A percentile compares a stretch with the other conserved stretches of the same genome.
These are phyloP conservation scores for Glyphotaelius pellucidus DNA, from an alignment of 2,888 invertebrate genomes.

Conservation along the genomic window DNA sequence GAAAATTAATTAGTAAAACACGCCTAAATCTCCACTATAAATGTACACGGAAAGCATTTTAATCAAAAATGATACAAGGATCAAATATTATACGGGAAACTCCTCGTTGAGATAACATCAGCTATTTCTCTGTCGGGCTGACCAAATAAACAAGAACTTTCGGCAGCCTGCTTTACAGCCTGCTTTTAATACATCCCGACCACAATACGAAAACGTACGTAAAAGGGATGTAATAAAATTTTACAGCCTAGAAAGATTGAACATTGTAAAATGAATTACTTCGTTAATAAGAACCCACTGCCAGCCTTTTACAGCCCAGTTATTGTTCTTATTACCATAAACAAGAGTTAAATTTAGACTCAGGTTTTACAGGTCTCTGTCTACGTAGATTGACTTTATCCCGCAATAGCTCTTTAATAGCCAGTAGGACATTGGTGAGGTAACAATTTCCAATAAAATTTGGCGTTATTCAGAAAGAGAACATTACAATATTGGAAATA, in stretches of 20 bases:
- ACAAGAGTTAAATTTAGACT: not conserved
- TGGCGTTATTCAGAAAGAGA: not conserved
- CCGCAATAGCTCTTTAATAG: not conserved
- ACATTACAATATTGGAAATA: not conserved
- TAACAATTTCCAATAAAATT: not conserved
- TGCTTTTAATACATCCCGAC: not conserved
- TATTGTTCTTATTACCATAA: constrained; percentile 2
- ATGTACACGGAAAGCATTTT: not conserved
- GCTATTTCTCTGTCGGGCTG: not conserved
- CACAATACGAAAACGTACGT: not conserved
- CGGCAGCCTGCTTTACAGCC: not conserved
- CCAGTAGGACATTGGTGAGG: not conserved
- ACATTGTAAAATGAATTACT: constrained; percentile 2
- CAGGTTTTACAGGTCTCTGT: not conserved
- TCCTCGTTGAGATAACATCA: not conserved
- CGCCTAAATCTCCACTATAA: not conserved
- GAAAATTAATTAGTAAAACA: not conserved
- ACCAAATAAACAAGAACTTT: not conserved
- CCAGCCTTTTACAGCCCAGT: not conserved
- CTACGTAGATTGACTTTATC: not conserved
- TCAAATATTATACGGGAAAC: not conserved
- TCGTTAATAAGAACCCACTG: not conserved
- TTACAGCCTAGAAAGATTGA: not conserved
- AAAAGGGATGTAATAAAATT: not conserved
- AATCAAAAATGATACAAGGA: not conserved